Conservation (phyloP, 2,113 vertebrate genomes). For the Epinephelus moara region DNA sequence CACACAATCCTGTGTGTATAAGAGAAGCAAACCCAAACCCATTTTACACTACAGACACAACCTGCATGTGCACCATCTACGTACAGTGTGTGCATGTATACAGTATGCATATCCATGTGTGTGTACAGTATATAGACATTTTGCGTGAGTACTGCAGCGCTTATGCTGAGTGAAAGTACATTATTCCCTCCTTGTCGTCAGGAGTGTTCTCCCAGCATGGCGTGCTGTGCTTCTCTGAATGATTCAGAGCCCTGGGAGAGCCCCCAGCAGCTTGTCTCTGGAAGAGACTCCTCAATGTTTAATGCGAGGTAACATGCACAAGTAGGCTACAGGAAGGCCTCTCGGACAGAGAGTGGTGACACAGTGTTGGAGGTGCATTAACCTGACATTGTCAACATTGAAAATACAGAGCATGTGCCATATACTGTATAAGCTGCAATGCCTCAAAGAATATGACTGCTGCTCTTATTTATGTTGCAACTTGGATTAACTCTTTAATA, state of each 20-base stretch:
- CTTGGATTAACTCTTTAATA: neutral
- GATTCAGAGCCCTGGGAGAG: conserved; percentile 68
- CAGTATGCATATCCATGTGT: neutral
- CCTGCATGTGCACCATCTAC: neutral
- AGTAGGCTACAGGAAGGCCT: conserved; percentile 49
- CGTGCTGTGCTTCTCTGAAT: conserved; percentile 68
- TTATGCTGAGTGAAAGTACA: conserved; percentile 30
- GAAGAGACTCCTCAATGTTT: conserved; percentile 71
- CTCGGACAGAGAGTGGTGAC: neutral
- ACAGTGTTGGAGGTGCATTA: neutral
- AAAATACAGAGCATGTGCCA: neutral
- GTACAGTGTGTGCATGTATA: neutral
- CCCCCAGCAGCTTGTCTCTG: conserved; percentile 37
- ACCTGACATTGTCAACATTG: conserved; percentile 4
- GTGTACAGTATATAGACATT: neutral
- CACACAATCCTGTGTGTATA: neutral
- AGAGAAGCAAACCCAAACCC: neutral
- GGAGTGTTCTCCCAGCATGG: conserved; percentile 43
- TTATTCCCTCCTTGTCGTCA: conserved; percentile 14
- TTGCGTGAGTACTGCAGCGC: neutral
- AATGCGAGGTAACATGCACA: conserved; percentile 59
- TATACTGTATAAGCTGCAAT: neutral
- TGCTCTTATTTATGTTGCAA: neutral
- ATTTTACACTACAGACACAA: neutral
- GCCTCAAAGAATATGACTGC: neutral